Evolutionary conservation across 1,140 invertebrate genomes (phyloP), one percentile per base, ranked within the genome.

Genomic region (Aethina tumida): DNA sequence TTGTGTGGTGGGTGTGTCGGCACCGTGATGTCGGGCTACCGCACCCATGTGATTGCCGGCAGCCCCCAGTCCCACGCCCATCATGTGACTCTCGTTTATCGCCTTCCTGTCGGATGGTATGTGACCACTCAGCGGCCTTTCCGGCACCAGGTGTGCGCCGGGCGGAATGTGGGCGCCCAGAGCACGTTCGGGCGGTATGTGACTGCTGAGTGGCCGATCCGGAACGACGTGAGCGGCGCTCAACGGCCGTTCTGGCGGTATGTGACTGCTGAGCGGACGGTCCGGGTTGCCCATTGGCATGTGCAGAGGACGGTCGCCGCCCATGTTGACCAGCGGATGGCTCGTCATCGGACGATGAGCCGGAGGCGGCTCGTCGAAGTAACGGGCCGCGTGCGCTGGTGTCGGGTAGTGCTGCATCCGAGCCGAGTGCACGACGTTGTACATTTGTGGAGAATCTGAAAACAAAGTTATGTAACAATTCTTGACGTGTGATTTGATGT

Each of bases 401-500:
- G 43, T 34, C 27, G 65, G 69, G 42, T 74, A 74, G 41, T 47
- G 69, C 39, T 68, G 64, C 43, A 71, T 61, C 5, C 68, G 64
- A 5, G 66, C 53, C 31, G 55, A 55, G 37, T 65, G 68, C 41
- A 69, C 53, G n/a, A n/a, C n/a, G 54, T 74, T 56, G 51, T 81
- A 82, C 14, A 81, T 71, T 60, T 76, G 75, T 2, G 81, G 81
- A 31, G 80, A 83, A 51, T 80, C 70, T 72, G 49, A 43, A 39
- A 33, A 8, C 15, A 36, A 19, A 2, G 16, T 18, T 1, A 33
- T 38, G 37, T 29, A 35, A 24, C 19, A 13, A 39, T 13, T 9
- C 9, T 6, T 39, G 31, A 31, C 21, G 8, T 29, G 21, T 25
- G 31, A 37, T 31, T 35, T 16, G 34, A 19, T 15, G 17, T 36